A percentile compares a stretch with the other conserved stretches of the same genome.
Evolutionary conservation across 2,888 invertebrate species (phyloP).

Genomic region (Stenodema calcarata): DNA sequence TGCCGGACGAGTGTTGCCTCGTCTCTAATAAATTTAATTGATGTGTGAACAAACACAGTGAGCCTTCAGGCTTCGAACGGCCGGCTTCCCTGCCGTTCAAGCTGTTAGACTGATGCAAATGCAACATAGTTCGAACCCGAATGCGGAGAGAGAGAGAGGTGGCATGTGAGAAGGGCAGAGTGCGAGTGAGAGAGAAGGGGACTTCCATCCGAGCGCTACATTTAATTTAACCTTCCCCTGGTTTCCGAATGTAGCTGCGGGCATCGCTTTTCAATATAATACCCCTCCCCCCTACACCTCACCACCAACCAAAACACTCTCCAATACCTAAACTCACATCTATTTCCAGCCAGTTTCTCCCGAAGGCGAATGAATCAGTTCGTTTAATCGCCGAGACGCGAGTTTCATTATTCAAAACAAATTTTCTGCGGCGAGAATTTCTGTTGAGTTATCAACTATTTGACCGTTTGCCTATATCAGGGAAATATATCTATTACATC

Average conservation of each 20-base stretch:
- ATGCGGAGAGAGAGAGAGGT: neutral
- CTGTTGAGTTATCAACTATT: too few relatives aligned
- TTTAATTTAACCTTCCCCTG: neutral
- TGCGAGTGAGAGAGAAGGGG: neutral
- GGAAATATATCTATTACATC: too few relatives aligned
- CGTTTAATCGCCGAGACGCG: neutral
- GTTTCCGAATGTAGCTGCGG: neutral
- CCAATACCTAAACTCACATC: neutral
- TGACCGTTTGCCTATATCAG: too few relatives aligned
- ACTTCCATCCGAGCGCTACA: neutral
- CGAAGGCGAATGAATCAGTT: neutral
- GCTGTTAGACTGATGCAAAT: neutral
- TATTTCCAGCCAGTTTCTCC: neutral
- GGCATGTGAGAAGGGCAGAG: neutral
- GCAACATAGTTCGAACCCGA: neutral
- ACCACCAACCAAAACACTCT: neutral
- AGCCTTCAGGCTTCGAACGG: neutral
- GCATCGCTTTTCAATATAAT: neutral
- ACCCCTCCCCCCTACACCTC: neutral
- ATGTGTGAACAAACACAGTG: constrained; percentile 51
- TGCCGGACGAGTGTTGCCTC: constrained; percentile 17
- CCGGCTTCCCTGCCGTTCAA: neutral
- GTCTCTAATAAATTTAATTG: constrained; percentile 52
- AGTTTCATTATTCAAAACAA: too few relatives aligned
- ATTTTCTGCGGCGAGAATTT: too few relatives aligned